These are phyloP conservation scores for Dascyllus trimaculatus DNA, from an alignment of 2,113 vertebrate species.

Conservation along the genomic window DNA sequence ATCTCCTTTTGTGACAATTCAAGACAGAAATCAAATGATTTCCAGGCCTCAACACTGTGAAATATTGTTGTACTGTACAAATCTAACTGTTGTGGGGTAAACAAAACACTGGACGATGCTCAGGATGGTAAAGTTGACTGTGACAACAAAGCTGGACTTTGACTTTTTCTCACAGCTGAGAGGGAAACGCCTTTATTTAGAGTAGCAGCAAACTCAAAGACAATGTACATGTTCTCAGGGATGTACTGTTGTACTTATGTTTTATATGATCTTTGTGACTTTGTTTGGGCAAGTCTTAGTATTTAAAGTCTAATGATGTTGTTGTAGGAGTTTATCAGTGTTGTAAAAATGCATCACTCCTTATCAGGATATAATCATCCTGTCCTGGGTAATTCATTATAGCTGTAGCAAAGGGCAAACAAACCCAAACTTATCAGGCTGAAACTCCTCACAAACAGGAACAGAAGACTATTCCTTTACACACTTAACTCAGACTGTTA, in stretches of 20 bases:
- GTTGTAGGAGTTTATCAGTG: background rate
- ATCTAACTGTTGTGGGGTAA: background rate
- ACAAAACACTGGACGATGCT: background rate
- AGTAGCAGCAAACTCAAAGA: constrained; percentile 9
- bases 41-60: background rate
- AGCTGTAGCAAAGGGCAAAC: background rate
- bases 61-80: background rate
- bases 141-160: constrained; percentile 37
- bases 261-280: too few relatives aligned
- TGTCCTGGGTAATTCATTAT: background rate
- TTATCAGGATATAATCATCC: background rate
- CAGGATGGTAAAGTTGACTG: background rate
- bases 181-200: constrained; percentile 43
- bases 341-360: background rate
- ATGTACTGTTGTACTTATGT: too few relatives aligned
- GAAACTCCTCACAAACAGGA: background rate
- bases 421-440: background rate
- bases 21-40: background rate
- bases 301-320: constrained; percentile 11
- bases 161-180: background rate
- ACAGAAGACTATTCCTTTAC: background rate
- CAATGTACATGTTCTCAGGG: background rate
- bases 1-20: background rate
- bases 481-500: constrained; percentile 1
- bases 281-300: too few relatives aligned